phyloP scores from a whole-genome alignment of 2,888 invertebrate species.

The Deroplatys truncata region DNA sequence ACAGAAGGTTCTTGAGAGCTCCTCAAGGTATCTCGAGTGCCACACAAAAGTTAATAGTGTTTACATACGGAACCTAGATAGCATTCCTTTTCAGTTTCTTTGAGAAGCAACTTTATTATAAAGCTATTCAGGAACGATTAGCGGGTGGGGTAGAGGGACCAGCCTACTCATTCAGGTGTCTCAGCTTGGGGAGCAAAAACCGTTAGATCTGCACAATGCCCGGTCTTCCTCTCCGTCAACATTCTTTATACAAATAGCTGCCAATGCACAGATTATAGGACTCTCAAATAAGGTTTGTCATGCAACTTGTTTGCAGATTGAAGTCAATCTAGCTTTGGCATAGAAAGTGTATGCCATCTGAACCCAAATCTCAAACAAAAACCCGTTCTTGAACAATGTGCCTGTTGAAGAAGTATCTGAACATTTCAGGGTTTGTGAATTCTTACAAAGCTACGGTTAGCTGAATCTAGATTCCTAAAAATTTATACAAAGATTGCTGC shows the following conservation, averaged over 20 bases:
- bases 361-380: too few relatives aligned
- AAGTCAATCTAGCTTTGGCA: too few relatives aligned
- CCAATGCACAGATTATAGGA: not conserved
- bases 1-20: not conserved
- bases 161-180: not conserved
- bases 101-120: not conserved
- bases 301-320: not conserved
- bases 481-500: too few relatives aligned
- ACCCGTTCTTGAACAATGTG: too few relatives aligned
- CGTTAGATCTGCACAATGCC: not conserved
- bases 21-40: not conserved
- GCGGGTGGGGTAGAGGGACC: not conserved
- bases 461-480: too few relatives aligned
- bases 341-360: too few relatives aligned
- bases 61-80: not conserved
- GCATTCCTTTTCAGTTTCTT: not conserved
- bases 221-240: not conserved
- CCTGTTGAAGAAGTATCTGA: too few relatives aligned
- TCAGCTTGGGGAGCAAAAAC: not conserved
- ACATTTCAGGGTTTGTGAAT: too few relatives aligned
- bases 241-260: not conserved
- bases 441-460: too few relatives aligned
- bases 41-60: not conserved
- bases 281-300: too few relatives aligned
- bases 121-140: conserved; percentile 7